Evolutionary conservation across 2,888 invertebrate genomes (phyloP).

Genomic region (Balanococcus diminutus): DNA sequence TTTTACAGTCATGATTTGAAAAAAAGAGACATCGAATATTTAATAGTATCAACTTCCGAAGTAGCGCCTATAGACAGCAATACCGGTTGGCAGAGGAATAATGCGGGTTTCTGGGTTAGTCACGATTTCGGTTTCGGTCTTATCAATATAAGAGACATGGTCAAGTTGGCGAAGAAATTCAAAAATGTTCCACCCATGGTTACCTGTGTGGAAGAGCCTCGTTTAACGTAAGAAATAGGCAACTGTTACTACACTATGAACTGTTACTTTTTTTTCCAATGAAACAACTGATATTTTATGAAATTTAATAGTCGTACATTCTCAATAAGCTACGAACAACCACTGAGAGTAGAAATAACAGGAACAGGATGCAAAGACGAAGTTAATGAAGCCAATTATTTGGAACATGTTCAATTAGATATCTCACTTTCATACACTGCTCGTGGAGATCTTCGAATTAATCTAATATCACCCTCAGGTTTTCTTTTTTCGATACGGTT

Average conservation of each 20-base stretch:
- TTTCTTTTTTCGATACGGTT: constrained; percentile 57
- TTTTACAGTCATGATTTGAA: constrained; percentile 73
- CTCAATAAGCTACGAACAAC: not conserved
- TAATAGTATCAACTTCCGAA: constrained; percentile 85
- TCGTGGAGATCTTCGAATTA: constrained; percentile 78
- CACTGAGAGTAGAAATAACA: constrained; percentile 20
- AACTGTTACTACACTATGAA: not conserved
- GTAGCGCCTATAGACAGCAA: constrained; percentile 71
- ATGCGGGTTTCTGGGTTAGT: constrained; percentile 80
- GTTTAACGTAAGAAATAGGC: not conserved
- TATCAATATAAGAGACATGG: constrained; percentile 70
- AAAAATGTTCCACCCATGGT: constrained; percentile 70
- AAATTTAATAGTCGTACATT: not conserved
- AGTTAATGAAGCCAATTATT: constrained; percentile 62
- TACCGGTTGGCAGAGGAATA: constrained; percentile 80
- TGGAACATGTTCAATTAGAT: constrained; percentile 85
- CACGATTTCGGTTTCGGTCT: constrained; percentile 87
- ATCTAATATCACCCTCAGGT: constrained; percentile 79
- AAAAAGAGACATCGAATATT: constrained; percentile 91
- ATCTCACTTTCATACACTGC: constrained; percentile 73
- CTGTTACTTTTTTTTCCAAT: not conserved
- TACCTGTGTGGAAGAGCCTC: constrained; percentile 64
- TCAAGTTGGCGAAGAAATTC: constrained; percentile 75
- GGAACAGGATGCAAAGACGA: constrained; percentile 58
- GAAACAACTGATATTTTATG: not conserved